Conservation (phyloP, 2,113 vertebrate genomes). For the Carettochelys insculpta region DNA sequence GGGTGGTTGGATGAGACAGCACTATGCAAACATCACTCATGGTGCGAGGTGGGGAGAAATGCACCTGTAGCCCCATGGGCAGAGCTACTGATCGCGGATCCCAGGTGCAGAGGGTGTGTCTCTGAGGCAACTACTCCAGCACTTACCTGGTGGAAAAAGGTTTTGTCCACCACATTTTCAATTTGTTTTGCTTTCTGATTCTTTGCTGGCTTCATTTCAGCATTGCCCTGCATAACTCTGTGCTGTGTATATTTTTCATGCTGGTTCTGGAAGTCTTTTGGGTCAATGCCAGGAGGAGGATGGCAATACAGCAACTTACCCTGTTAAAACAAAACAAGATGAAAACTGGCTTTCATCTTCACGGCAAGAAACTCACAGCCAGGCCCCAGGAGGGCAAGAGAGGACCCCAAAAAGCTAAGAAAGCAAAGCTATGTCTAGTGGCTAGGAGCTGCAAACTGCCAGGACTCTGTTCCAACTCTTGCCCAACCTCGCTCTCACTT, state of each 20-base stretch:
- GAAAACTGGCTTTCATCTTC: background rate
- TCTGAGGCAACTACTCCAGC: background rate
- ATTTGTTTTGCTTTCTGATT: constrained; percentile 83
- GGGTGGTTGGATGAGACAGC: background rate
- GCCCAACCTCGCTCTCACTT: background rate
- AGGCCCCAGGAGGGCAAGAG: background rate
- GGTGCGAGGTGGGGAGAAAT: background rate
- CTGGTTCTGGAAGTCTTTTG: constrained; percentile 86
- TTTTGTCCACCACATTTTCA: constrained; percentile 92
- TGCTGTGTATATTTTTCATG: constrained; percentile 70
- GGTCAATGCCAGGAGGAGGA: constrained; percentile 84
- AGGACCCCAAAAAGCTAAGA: background rate
- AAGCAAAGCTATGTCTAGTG: background rate
- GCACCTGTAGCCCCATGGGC: background rate
- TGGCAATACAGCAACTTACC: constrained; percentile 94
- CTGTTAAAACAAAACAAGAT: constrained; percentile 61
- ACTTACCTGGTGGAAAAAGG: constrained; percentile 94
- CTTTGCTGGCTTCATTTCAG: constrained; percentile 31
- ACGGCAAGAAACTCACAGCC: background rate
- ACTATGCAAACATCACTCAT: background rate
- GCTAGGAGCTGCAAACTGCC: background rate
- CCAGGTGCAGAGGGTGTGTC: too few relatives aligned
- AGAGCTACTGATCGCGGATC: background rate
- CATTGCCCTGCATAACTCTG: background rate
- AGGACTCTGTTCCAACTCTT: background rate